A percentile compares a stretch with the other conserved stretches of the same genome.
These are phyloP conservation scores for Formica selysi DNA, from an alignment of 1,140 invertebrate genomes.

Conservation along the genomic window DNA sequence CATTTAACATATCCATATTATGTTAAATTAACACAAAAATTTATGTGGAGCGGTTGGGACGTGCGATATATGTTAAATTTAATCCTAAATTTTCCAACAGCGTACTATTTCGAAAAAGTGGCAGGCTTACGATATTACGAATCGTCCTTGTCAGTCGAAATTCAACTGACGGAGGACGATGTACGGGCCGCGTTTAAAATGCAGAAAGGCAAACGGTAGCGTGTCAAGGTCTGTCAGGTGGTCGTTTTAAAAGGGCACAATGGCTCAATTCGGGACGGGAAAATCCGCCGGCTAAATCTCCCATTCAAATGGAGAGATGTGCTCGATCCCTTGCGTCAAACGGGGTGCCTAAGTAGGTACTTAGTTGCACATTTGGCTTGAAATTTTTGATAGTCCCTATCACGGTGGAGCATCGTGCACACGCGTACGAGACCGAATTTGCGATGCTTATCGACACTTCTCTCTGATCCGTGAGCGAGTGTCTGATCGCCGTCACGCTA, in stretches of 20 bases:
- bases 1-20: too few species aligned
- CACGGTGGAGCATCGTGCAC: conserved; percentile 26
- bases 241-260: conserved; percentile 82
- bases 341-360: conserved; percentile 84
- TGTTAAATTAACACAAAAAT: too few species aligned
- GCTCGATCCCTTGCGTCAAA: conserved; percentile 80
- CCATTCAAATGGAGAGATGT: conserved; percentile 83
- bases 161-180: conserved; percentile 28
- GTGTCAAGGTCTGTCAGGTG: conserved; percentile 83
- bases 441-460: conserved; percentile 72
- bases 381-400: conserved; percentile 77
- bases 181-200: conserved; percentile 71
- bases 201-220: conserved; percentile 79
- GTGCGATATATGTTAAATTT: too few species aligned
- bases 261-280: conserved; percentile 82
- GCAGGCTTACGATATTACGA: neutral
- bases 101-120: neutral
- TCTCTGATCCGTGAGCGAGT: conserved; percentile 66
- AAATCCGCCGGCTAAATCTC: conserved; percentile 83
- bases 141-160: neutral
- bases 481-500: conserved; percentile 68
- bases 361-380: conserved; percentile 86
- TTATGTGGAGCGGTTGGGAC: too few species aligned
- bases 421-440: conserved; percentile 42
- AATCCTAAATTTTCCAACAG: too few species aligned